Conservation (phyloP, 2,888 invertebrate species). For the Cepaea hortensis region DNA sequence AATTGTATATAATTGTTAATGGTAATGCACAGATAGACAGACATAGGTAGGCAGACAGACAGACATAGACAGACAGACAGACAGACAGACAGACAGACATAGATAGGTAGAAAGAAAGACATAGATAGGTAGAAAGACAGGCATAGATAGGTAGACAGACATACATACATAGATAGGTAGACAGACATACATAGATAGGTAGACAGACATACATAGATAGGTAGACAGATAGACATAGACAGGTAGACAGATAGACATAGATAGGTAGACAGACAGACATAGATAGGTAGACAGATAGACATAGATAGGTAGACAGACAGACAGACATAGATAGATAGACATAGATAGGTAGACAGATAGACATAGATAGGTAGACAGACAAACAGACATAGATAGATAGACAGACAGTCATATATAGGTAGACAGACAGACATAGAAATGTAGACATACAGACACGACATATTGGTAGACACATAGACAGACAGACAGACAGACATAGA, state of each 20-base stretch:
- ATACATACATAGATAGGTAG: no score
- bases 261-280: not conserved
- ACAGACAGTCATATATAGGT: not conserved
- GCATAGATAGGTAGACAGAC: no score
- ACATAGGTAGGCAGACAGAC: no score
- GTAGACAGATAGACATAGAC: no score
- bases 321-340: not conserved
- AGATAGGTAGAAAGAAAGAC: not conserved
- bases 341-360: not conserved
- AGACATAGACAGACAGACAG: not conserved
- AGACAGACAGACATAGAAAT: not conserved
- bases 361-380: not conserved
- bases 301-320: no score
- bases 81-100: not conserved
- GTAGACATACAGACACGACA: not conserved
- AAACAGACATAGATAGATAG: not conserved
- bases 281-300: not conserved
- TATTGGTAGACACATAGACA: not conserved
- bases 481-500: not conserved
- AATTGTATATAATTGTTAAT: not conserved
- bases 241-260: not conserved
- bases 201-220: not conserved
- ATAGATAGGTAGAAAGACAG: no score
- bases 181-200: not conserved
- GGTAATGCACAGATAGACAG: not conserved